Conservation (phyloP, 2,797 vertebrate species). For the Microctenopoma lineatum region DNA sequence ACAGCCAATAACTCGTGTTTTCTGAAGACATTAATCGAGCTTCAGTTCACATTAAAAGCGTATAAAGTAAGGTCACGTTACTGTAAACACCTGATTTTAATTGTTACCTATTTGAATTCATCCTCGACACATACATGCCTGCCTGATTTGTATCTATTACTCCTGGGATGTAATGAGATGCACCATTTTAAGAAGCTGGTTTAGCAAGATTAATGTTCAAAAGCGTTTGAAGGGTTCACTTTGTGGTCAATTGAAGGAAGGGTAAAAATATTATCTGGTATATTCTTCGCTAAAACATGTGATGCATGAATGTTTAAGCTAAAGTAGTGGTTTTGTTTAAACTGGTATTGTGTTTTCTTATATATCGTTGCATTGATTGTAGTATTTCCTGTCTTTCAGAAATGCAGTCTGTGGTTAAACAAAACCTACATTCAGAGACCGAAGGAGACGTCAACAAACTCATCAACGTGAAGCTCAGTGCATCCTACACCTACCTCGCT, state of each 20-base stretch:
- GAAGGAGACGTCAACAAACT: slow-evolving; percentile 83
- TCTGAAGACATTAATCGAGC: neutral
- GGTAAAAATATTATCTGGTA: neutral
- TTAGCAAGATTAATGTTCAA: too few species aligned
- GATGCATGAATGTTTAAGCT: neutral
- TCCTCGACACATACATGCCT: slow-evolving; percentile 13
- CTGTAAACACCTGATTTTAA: neutral
- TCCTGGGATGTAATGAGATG: neutral
- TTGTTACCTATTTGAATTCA: slow-evolving; percentile 12
- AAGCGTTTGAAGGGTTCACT: too few species aligned
- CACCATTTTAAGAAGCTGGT: too few species aligned
- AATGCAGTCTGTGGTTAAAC: slow-evolving; percentile 81
- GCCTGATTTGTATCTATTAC: slow-evolving; percentile 35
- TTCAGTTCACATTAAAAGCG: neutral
- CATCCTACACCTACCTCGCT: slow-evolving; percentile 81
- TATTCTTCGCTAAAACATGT: neutral
- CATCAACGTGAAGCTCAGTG: slow-evolving; percentile 79
- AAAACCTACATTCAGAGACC: slow-evolving; percentile 78
- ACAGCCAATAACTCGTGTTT: too few species aligned
- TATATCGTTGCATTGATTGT: neutral
- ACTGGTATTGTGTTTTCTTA: neutral
- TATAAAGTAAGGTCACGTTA: too few species aligned
- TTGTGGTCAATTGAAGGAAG: neutral
- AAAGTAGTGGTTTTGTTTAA: accelerated
- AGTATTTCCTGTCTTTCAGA: slow-evolving; percentile 48